phyloP scores from a whole-genome alignment of 2,797 vertebrate species.

The Myotis vivesi region DNA sequence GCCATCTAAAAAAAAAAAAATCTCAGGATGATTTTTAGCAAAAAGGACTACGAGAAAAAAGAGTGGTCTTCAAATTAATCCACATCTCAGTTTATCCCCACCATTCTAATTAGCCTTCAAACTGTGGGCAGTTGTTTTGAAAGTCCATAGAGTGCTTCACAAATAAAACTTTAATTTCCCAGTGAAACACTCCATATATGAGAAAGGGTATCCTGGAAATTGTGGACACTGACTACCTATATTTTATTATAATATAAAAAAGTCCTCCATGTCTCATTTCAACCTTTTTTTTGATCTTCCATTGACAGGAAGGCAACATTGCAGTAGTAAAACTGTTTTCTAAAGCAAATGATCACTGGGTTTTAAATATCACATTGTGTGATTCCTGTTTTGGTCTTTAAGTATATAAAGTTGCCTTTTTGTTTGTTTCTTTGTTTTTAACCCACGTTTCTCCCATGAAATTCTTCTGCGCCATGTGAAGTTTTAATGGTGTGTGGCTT shows the following conservation, averaged over 20 bases:
- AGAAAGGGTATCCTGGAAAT: neutral
- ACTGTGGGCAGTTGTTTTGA: neutral
- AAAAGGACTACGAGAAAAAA: neutral
- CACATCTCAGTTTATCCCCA: neutral
- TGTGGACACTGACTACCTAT: neutral
- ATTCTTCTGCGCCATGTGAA: neutral
- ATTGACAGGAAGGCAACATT: neutral
- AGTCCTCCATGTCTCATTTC: neutral
- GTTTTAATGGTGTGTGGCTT: slow-evolving; percentile 32
- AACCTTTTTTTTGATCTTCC: neutral
- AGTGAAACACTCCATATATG: neutral
- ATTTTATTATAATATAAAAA: neutral
- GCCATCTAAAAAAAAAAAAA: neutral
- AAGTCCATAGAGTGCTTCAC: neutral
- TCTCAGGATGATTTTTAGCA: slow-evolving; percentile 15
- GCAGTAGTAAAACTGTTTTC: neutral
- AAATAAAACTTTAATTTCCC: neutral
- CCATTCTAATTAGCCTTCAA: neutral
- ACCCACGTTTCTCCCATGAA: neutral
- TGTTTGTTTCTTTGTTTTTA: neutral
- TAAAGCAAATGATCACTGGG: neutral
- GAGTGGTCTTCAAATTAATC: neutral
- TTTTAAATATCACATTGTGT: slow-evolving; percentile 38
- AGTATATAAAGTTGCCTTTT: neutral
- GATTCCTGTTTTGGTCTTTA: slow-evolving; percentile 30